phyloP scores from a whole-genome alignment of 2,113 vertebrate species.

The Indri indri region DNA sequence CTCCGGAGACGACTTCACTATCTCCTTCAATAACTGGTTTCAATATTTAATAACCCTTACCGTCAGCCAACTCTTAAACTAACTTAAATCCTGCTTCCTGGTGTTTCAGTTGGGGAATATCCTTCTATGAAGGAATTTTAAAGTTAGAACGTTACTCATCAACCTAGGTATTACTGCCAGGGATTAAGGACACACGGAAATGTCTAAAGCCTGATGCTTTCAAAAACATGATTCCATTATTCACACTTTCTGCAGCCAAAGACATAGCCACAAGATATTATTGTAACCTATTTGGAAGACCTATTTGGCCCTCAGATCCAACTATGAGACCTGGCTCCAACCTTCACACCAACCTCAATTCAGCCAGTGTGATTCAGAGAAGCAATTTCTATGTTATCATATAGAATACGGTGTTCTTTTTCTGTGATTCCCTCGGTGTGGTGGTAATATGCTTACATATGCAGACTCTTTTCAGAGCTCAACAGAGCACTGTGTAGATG shows the following conservation, averaged over 20 bases:
- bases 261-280: neutral
- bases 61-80: conserved; percentile 39
- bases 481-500: neutral
- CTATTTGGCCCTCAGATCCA: neutral
- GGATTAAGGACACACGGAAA: conserved; percentile 43
- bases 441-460: neutral
- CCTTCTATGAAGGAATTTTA: conserved; percentile 33
- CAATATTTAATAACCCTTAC: conserved; percentile 42
- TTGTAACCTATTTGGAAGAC: neutral
- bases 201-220: conserved; percentile 29
- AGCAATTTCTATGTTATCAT: neutral
- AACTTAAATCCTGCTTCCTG: conserved; percentile 60
- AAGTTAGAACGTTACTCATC: conserved; percentile 47
- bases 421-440: neutral
- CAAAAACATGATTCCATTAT: conserved; percentile 13
- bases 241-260: conserved; percentile 35
- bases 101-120: conserved; percentile 41
- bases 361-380: neutral
- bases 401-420: neutral
- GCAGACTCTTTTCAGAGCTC: neutral
- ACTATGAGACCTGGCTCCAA: neutral
- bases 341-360: neutral
- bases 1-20: neutral
- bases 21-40: conserved; percentile 38
- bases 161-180: neutral